Conservation (phyloP, 1,140 invertebrate species). For the Calliopsis andreniformis region DNA sequence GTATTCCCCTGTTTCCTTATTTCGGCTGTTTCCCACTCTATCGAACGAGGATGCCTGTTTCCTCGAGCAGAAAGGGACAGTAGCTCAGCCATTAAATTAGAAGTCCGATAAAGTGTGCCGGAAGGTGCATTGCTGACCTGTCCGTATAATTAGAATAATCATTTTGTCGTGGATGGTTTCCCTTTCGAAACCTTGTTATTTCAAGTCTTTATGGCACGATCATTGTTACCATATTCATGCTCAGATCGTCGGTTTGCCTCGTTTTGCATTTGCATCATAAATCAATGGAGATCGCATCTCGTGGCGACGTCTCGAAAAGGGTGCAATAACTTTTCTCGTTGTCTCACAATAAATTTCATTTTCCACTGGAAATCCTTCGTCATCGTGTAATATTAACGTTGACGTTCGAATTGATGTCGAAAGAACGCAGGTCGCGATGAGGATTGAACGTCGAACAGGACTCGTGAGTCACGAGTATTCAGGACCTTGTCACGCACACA, state of each 20-base stretch:
- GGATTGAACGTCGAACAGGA: slow-evolving; percentile 24
- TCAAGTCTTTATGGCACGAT: no score
- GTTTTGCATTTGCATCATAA: not conserved
- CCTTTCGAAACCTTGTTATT: slow-evolving; percentile 1
- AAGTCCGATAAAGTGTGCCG: slow-evolving; percentile 38
- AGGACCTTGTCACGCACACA: slow-evolving; percentile 15
- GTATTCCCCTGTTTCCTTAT: slow-evolving; percentile 32
- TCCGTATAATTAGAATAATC: slow-evolving; percentile 38
- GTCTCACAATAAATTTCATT: slow-evolving; percentile 1
- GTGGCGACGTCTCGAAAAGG: no score
- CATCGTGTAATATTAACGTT: slow-evolving; percentile 12
- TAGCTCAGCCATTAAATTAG: slow-evolving; percentile 46
- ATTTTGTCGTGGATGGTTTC: slow-evolving; percentile 7
- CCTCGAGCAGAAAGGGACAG: slow-evolving; percentile 50
- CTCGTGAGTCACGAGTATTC: slow-evolving; percentile 48
- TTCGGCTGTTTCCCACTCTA: slow-evolving; percentile 44
- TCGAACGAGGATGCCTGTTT: slow-evolving; percentile 36
- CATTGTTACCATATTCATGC: not conserved
- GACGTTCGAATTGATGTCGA: slow-evolving; percentile 8
- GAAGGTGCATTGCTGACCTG: slow-evolving; percentile 4
- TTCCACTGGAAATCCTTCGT: not conserved
- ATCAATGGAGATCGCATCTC: no score
- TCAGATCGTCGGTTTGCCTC: no score
- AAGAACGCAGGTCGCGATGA: slow-evolving; percentile 8
- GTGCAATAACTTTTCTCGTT: not conserved